These are phyloP conservation scores for Pissodes strobi DNA, from an alignment of 1,140 invertebrate genomes.

Conservation along the genomic window DNA sequence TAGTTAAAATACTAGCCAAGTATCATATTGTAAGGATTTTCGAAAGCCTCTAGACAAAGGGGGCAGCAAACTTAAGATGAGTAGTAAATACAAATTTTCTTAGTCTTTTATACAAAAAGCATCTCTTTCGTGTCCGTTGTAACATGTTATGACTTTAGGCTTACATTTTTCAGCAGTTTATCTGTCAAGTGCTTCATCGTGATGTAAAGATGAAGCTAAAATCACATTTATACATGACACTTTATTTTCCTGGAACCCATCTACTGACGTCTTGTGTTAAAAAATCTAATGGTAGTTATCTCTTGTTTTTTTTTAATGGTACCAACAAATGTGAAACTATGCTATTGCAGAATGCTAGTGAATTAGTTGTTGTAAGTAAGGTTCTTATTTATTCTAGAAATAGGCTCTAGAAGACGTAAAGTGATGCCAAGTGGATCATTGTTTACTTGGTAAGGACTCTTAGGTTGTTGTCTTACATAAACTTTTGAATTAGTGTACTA, in stretches of 20 bases:
- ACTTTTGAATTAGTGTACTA: slow-evolving; percentile 46
- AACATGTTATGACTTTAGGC: no score
- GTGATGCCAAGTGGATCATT: slow-evolving; percentile 43
- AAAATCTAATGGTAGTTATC: slow-evolving; percentile 29
- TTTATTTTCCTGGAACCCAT: slow-evolving; percentile 21
- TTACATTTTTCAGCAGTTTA: no score
- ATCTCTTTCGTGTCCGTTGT: no score
- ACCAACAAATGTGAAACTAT: slow-evolving; percentile 43
- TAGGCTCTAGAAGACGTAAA: slow-evolving; percentile 41
- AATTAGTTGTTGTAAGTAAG: slow-evolving; percentile 52
- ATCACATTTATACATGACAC: slow-evolving; percentile 24
- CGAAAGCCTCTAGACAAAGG: no score
- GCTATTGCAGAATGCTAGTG: no score
- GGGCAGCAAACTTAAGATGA: no score
- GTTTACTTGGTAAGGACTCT: slow-evolving; percentile 35
- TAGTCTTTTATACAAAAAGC: no score
- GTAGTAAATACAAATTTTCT: no score
- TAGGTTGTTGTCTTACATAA: slow-evolving; percentile 44
- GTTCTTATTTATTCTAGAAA: slow-evolving; percentile 47
- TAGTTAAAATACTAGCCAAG: no score
- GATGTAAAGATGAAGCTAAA: slow-evolving; percentile 44
- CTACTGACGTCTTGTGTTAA: slow-evolving; percentile 6
- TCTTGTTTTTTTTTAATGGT: slow-evolving; percentile 46
- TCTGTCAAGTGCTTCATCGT: slow-evolving; percentile 38
- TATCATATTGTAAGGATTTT: no score